Evolutionary conservation across 1,140 invertebrate species (phyloP).

Genomic region (Ylistrum balloti): DNA sequence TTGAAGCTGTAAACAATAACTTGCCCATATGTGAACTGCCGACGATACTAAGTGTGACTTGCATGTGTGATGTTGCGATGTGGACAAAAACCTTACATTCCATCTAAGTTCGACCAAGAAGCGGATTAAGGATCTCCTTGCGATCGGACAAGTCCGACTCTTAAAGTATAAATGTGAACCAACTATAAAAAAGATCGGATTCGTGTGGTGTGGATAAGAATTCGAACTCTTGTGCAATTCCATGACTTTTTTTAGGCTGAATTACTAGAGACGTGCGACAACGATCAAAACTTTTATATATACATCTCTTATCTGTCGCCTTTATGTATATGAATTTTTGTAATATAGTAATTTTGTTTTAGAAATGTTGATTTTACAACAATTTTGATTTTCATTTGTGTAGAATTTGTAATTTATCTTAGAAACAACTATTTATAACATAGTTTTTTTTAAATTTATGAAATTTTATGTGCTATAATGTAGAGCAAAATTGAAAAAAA

Average conservation of each 20-base stretch:
- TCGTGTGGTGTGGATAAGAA: too few species aligned
- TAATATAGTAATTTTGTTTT: conserved; percentile 24
- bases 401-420: conserved; percentile 5
- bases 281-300: background rate
- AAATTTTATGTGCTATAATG: conserved; percentile 17
- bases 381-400: conserved; percentile 22
- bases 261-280: background rate
- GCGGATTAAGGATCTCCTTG: too few species aligned
- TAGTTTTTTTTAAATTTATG: background rate
- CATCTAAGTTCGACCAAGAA: too few species aligned
- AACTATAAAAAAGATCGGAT: too few species aligned
- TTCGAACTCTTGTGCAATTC: conserved; percentile 18
- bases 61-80: background rate
- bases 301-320: background rate
- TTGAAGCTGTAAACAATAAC: background rate
- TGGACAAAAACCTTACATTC: background rate
- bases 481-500: background rate
- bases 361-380: conserved; percentile 22
- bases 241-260: background rate
- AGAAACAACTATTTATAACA: background rate
- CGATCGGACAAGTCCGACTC: too few species aligned
- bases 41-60: background rate
- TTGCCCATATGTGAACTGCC: background rate
- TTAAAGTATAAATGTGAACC: too few species aligned
- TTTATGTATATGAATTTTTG: background rate